Evolutionary conservation across 2,797 vertebrate species (phyloP).

Genomic region (Argentina silus): DNA sequence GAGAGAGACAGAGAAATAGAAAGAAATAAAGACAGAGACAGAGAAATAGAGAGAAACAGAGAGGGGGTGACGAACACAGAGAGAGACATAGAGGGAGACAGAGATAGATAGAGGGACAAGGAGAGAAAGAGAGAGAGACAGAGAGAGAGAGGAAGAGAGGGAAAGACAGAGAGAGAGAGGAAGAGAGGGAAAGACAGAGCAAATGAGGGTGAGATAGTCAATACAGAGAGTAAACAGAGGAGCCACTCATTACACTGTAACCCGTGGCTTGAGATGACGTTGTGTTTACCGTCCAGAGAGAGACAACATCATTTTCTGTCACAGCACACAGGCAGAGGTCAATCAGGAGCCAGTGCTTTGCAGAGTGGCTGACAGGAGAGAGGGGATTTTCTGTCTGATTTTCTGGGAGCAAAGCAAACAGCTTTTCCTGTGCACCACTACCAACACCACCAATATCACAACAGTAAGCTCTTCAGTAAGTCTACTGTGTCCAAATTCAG

Average conservation of each 20-base stretch:
- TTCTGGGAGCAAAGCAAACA: slow-evolving; percentile 15
- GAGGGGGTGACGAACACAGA: background rate
- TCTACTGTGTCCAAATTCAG: background rate
- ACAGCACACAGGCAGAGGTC: slow-evolving; percentile 31
- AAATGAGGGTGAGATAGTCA: background rate
- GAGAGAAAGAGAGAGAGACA: slow-evolving; percentile 34
- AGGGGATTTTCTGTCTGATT: background rate
- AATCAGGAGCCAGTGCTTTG: slow-evolving; percentile 44
- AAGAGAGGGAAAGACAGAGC: slow-evolving; percentile 8
- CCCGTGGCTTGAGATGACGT: slow-evolving; percentile 56
- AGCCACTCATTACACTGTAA: slow-evolving; percentile 48
- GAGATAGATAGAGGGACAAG: background rate
- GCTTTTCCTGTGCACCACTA: background rate
- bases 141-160: too few species aligned
- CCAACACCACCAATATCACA: slow-evolving; percentile 1
- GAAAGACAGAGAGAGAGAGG: slow-evolving; percentile 17
- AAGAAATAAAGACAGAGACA: background rate
- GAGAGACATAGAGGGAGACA: background rate
- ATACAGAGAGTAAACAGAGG: slow-evolving; percentile 56
- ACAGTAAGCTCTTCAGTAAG: background rate
- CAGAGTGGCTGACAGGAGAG: slow-evolving; percentile 12
- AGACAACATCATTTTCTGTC: slow-evolving; percentile 50
- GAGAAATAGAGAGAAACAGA: background rate
- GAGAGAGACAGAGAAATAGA: background rate
- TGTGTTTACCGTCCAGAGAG: slow-evolving; percentile 63